These are phyloP conservation scores for Hozukius guyotensis DNA, from an alignment of 2,797 vertebrate species.

Conservation along the genomic window DNA sequence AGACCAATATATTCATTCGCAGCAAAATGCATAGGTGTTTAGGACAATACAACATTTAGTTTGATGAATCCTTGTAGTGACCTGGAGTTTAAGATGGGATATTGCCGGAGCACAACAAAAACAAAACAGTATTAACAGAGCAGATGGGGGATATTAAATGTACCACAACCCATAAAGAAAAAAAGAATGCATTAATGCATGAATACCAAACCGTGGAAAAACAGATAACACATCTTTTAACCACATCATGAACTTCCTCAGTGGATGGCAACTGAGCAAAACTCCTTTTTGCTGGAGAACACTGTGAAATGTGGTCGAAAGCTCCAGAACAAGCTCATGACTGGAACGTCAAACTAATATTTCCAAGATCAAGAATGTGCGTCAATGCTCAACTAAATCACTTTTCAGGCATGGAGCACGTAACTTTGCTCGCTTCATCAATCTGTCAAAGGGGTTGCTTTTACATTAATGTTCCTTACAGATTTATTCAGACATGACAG, in stretches of 20 bases:
- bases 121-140: conserved; percentile 4
- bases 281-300: not conserved
- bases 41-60: not conserved
- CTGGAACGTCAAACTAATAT: too few relatives aligned
- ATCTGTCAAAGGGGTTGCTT: not conserved
- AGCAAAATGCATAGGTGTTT: not conserved
- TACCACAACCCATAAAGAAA: not conserved
- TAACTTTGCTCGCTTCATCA: too few relatives aligned
- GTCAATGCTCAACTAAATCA: too few relatives aligned
- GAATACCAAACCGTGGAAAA: not conserved
- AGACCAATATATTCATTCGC: not conserved
- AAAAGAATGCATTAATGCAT: not conserved
- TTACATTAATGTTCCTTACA: not conserved
- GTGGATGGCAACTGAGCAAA: not conserved
- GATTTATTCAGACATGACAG: too few relatives aligned
- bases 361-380: too few relatives aligned
- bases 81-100: not conserved
- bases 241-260: not conserved
- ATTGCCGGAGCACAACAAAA: conserved; percentile 9
- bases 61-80: not conserved
- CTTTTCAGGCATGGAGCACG: too few relatives aligned
- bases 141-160: conserved; percentile 10
- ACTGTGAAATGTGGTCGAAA: too few relatives aligned
- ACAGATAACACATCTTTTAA: not conserved
- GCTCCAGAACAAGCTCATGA: too few relatives aligned